Evolutionary conservation across 1,140 invertebrate genomes (phyloP).

Genomic region (Plectus sambesii): DNA sequence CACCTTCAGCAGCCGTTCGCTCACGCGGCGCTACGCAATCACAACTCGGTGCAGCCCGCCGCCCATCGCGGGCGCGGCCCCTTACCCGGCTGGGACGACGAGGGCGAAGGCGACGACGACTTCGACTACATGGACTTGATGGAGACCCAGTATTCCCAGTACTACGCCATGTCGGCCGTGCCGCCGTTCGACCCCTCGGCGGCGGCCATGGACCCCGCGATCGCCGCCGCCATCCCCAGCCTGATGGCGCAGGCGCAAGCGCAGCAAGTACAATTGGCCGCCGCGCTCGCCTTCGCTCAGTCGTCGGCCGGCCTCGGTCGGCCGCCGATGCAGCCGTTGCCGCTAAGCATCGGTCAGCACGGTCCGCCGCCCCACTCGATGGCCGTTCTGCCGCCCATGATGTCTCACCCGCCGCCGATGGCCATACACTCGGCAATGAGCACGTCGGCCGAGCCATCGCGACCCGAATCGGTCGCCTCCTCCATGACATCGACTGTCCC

Average conservation of each 20-base stretch:
- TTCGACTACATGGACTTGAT: slow-evolving; percentile 44
- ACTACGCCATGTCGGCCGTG: slow-evolving; percentile 33
- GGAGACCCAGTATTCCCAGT: slow-evolving; percentile 43
- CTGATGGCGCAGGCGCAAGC: no score
- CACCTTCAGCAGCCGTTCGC: no score
- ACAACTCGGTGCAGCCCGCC: no score
- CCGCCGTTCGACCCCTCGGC: slow-evolving; percentile 35
- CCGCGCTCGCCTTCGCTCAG: background rate
- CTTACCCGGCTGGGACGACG: slow-evolving; percentile 43
- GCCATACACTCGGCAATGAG: background rate
- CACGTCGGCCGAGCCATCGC: slow-evolving; percentile 9
- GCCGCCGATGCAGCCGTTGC: no score
- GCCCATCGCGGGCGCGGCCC: slow-evolving; percentile 35
- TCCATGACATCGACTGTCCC: slow-evolving; percentile 32
- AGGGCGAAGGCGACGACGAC: slow-evolving; percentile 29
- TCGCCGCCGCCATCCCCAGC: slow-evolving; percentile 22
- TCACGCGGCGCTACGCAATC: no score
- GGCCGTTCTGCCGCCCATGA: slow-evolving; percentile 5
- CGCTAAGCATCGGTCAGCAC: background rate
- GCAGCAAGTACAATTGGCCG: no score
- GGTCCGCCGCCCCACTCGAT: slow-evolving; percentile 1
- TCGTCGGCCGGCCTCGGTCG: no score
- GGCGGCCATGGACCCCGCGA: slow-evolving; percentile 19
- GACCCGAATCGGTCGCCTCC: slow-evolving; percentile 32
- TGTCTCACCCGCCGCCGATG: slow-evolving; percentile 2